Evolutionary conservation across 2,113 vertebrate genomes (phyloP).

Genomic region (Delphinus delphis): DNA sequence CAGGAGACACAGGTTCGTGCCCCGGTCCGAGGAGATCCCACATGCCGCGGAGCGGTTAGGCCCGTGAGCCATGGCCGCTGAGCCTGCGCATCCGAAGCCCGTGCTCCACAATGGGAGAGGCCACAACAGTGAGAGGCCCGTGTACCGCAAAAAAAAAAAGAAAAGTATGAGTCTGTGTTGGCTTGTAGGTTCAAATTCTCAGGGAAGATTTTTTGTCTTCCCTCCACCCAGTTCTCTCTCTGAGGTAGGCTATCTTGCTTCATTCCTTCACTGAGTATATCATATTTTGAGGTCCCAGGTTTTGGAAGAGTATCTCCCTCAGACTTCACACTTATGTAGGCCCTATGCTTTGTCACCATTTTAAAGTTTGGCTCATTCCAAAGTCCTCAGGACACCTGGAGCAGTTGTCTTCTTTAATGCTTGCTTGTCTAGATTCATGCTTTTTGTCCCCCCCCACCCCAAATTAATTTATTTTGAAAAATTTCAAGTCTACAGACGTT

Average conservation of each 20-base stretch:
- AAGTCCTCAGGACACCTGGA: neutral
- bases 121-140: too few relatives aligned
- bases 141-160: too few relatives aligned
- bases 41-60: too few relatives aligned
- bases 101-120: too few relatives aligned
- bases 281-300: neutral
- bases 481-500: neutral
- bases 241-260: neutral
- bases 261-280: neutral
- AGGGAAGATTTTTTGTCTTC: neutral
- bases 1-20: too few relatives aligned
- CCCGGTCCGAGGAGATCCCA: fast-evolving
- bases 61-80: too few relatives aligned
- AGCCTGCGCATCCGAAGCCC: too few relatives aligned
- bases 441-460: neutral
- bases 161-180: neutral
- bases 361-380: neutral
- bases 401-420: neutral
- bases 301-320: neutral
- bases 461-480: neutral
- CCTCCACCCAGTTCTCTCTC: neutral
- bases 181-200: neutral
- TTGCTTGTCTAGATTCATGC: neutral
- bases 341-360: neutral
- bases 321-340: neutral